Conservation (phyloP, 1,140 invertebrate genomes). For the Neodiprion fabricii region DNA sequence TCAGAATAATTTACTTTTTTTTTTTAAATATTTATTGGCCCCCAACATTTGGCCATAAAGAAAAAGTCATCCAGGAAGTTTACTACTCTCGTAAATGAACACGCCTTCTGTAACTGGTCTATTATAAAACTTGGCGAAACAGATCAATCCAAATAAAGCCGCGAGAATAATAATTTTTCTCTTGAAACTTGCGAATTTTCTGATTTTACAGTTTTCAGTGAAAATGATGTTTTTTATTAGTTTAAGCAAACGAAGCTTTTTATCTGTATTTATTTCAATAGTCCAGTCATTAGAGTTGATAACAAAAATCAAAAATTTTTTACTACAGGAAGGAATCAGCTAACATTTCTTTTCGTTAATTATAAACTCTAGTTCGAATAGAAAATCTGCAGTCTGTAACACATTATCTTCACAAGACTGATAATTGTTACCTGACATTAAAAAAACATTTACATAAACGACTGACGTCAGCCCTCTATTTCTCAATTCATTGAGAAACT, state of each 20-base stretch:
- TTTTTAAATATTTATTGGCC: background rate
- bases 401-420: background rate
- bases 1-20: background rate
- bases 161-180: constrained; percentile 36
- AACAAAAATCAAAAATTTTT: background rate
- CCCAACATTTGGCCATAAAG: background rate
- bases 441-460: background rate
- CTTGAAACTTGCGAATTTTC: constrained; percentile 25
- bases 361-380: background rate
- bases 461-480: background rate
- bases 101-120: constrained; percentile 25
- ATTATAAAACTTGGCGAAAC: constrained; percentile 43
- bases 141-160: constrained; percentile 38
- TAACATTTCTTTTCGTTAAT: background rate
- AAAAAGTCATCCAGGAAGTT: background rate
- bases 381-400: background rate
- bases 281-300: background rate
- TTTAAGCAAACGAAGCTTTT: background rate
- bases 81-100: background rate
- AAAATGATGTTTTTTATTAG: background rate
- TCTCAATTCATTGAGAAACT: background rate
- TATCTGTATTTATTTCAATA: background rate
- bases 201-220: background rate
- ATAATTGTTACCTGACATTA: background rate
- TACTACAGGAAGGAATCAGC: background rate